Evolutionary conservation across 2,888 invertebrate species (phyloP).

Genomic region (Scaptomyza parva): DNA sequence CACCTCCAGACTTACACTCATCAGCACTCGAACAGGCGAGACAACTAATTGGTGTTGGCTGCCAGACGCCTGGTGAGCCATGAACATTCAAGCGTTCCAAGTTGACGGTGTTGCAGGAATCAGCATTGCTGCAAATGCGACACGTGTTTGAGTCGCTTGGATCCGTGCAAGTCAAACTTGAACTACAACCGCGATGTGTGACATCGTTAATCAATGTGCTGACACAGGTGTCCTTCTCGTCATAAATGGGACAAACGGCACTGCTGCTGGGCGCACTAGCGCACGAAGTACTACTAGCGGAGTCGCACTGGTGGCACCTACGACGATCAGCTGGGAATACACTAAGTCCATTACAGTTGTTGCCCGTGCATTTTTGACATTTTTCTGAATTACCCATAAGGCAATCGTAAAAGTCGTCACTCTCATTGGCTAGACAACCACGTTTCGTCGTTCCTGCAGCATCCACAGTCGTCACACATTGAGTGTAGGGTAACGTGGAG

Average conservation of each 20-base stretch:
- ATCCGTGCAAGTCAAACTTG: slow-evolving; percentile 70
- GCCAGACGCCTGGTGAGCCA: slow-evolving; percentile 81
- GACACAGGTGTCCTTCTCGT: slow-evolving; percentile 71
- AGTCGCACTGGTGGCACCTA: slow-evolving; percentile 80
- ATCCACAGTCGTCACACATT: slow-evolving; percentile 77
- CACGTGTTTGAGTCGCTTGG: slow-evolving; percentile 67
- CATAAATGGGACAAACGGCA: slow-evolving; percentile 72
- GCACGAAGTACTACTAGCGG: slow-evolving; percentile 60
- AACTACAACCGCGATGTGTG: slow-evolving; percentile 80
- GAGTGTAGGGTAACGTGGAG: slow-evolving; percentile 71
- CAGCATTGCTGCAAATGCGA: slow-evolving; percentile 59
- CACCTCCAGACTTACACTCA: slow-evolving; percentile 44
- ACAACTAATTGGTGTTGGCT: slow-evolving; percentile 76
- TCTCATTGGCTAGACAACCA: slow-evolving; percentile 69
- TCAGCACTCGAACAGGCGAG: slow-evolving; percentile 59
- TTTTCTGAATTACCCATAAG: slow-evolving; percentile 53
- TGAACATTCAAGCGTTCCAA: slow-evolving; percentile 60
- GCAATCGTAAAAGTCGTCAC: slow-evolving; percentile 69
- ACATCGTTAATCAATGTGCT: slow-evolving; percentile 62
- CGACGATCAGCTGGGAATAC: slow-evolving; percentile 72
- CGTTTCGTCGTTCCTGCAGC: slow-evolving; percentile 70
- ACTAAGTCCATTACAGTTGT: slow-evolving; percentile 73
- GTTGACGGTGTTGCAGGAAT: slow-evolving; percentile 76
- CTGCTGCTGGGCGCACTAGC: slow-evolving; percentile 66
- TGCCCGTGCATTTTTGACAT: slow-evolving; percentile 71